Evolutionary conservation across 1,140 invertebrate species (phyloP), one percentile per base, ranked within the genome.

Genomic region (Leptestheria dahalacensis): DNA sequence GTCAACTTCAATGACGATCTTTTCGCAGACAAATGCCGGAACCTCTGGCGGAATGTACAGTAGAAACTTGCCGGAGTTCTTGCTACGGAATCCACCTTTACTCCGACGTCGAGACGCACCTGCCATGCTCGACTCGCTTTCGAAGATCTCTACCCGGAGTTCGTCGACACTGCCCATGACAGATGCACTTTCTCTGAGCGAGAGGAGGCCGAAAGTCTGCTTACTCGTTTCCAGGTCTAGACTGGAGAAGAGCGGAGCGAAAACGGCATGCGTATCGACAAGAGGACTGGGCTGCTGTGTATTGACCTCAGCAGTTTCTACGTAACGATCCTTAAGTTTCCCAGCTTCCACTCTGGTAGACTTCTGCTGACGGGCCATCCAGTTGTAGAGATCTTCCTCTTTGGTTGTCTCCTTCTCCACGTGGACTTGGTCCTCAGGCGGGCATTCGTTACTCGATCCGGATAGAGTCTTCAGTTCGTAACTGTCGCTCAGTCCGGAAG

Each of bases 361-460:
- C 62, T 82, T 81, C 68, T 93, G 88, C 65, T 94, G 91, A 66
- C 90, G 87, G 0, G 87, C 86, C 91, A 95, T 94, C 91, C 91
- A 95, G 62, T 84, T 88, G 68, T 95, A 95, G 33, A 96, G 73
- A 74, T 91, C 88, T 69, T 93, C 88, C n/a, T 70, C 66, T 29
- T 71, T 68, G 51, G 69, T 66, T 25, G 54, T 46, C n/a, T 60
- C 51, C 48, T 55, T 55, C 2, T 55, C 33, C 15, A 18, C 25
- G 15, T 33, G 53, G 48, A 28, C n/a, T 49, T 9, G 15, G 21
- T 24, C 47, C 2, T 52, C 58, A n/a, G 23, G 24, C 9, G 28
- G 29, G 12, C 52, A 33, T 41, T 60, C 51, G 18, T 12, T 49
- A 23, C 26, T 41, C 3, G 58, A 53, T 49, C 47, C 58, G 15